These are phyloP conservation scores for Mellivora capensis DNA, from an alignment of 2,113 vertebrate species.

Conservation along the genomic window DNA sequence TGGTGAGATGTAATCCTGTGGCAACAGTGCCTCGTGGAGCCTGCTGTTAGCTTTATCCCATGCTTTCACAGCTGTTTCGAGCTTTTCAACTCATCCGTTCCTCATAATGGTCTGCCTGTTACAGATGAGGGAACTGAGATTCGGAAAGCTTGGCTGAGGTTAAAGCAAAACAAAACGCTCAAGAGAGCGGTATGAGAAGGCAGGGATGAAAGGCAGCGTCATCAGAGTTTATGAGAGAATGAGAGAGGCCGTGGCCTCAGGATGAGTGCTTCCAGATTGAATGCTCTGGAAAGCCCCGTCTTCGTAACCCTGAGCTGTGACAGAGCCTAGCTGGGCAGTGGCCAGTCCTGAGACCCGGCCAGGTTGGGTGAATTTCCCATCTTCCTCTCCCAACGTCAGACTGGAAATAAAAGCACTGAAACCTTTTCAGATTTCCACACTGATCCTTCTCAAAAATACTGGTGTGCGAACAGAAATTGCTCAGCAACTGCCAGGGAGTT, in stretches of 20 bases:
- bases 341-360: not conserved
- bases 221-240: not conserved
- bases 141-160: not conserved
- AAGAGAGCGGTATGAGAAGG: not conserved
- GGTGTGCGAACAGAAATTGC: not conserved
- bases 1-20: conserved; percentile 27
- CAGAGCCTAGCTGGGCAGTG: not conserved
- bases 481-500: conserved; percentile 41
- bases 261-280: not conserved
- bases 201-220: not conserved
- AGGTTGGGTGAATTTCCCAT: not conserved
- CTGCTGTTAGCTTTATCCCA: not conserved
- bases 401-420: not conserved
- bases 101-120: not conserved
- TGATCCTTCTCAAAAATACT: conserved; percentile 32
- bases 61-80: not conserved
- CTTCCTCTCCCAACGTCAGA: not conserved
- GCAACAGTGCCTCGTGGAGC: not conserved
- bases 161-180: not conserved
- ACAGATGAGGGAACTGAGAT: not conserved
- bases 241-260: not conserved
- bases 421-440: conserved; percentile 35
- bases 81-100: not conserved
- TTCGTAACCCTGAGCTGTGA: not conserved
- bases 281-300: conserved; percentile 6